A percentile compares a stretch with the other conserved stretches of the same genome.
phyloP scores from a whole-genome alignment of 2,888 invertebrate genomes.

The Calephelis perditalis region DNA sequence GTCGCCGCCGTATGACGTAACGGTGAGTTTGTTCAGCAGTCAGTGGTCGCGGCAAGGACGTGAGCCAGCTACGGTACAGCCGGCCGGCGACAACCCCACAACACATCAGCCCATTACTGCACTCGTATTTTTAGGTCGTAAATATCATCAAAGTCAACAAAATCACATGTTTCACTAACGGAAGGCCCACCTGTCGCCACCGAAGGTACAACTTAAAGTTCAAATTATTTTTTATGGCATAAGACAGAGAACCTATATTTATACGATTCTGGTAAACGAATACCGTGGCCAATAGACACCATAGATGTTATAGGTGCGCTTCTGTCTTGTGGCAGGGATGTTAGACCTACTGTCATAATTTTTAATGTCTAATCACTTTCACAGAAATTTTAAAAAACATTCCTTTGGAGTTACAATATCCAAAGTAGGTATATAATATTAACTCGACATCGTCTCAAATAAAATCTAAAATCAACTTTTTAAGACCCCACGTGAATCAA shows the following conservation, averaged over 20 bases:
- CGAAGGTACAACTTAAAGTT: too few species aligned
- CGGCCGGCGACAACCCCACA: constrained; percentile 1
- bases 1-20: constrained; percentile 55
- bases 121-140: background rate
- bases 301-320: too few species aligned
- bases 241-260: too few species aligned
- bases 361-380: background rate
- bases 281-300: too few species aligned
- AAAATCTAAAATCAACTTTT: background rate
- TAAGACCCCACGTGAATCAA: constrained; percentile 21
- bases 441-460: background rate
- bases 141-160: background rate
- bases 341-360: too few species aligned
- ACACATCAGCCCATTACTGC: background rate
- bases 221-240: too few species aligned
- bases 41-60: constrained; percentile 47
- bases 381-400: background rate
- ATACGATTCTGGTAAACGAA: too few species aligned
- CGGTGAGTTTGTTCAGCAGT: constrained; percentile 43
- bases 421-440: background rate
- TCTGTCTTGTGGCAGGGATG: too few species aligned
- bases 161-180: too few species aligned
- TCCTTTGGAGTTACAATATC: too few species aligned
- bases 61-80: constrained; percentile 31
- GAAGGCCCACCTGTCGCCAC: too few species aligned